Evolutionary conservation across 1,140 invertebrate genomes (phyloP).

Genomic region (Drusus annulatus): DNA sequence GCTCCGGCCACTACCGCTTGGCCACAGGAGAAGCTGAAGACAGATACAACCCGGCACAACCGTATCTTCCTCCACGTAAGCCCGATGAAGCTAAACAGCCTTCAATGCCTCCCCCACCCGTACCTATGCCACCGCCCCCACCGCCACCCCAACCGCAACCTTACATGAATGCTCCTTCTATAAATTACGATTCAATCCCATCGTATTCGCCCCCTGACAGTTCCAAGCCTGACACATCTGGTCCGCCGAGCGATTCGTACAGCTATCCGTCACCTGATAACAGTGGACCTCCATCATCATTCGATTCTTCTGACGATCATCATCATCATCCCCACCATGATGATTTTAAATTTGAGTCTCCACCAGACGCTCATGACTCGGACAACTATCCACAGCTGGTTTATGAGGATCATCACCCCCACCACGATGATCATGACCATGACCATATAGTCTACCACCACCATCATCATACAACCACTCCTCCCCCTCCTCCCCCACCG

Average conservation of each 20-base stretch:
- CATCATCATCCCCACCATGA: constrained; percentile 63
- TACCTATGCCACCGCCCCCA: constrained; percentile 65
- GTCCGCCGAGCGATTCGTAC: constrained; percentile 40
- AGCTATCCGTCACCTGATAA: constrained; percentile 48
- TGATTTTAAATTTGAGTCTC: constrained; percentile 43
- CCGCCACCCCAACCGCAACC: constrained; percentile 60
- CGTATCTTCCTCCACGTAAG: constrained; percentile 64
- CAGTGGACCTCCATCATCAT: constrained; percentile 17
- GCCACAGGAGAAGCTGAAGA: constrained; percentile 65
- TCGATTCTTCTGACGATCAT: constrained; percentile 65
- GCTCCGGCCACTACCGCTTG: constrained; percentile 17
- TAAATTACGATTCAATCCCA: constrained; percentile 66
- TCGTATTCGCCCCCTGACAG: constrained; percentile 59
- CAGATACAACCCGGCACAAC: constrained; percentile 68
- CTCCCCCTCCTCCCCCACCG: constrained; percentile 65
- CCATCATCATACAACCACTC: constrained; percentile 65
- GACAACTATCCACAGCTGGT: constrained; percentile 57
- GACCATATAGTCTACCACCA: constrained; percentile 62
- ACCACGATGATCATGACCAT: constrained; percentile 68
- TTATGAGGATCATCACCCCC: constrained; percentile 64
- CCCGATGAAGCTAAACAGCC: constrained; percentile 61
- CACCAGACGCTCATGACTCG: constrained; percentile 39
- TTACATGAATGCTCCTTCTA: constrained; percentile 62
- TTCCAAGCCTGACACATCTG: constrained; percentile 26
- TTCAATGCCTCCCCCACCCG: constrained; percentile 62